Evolutionary conservation across 1,140 invertebrate species (phyloP), one percentile per base, ranked within the genome.

Genomic region (Drosophila bocki): DNA sequence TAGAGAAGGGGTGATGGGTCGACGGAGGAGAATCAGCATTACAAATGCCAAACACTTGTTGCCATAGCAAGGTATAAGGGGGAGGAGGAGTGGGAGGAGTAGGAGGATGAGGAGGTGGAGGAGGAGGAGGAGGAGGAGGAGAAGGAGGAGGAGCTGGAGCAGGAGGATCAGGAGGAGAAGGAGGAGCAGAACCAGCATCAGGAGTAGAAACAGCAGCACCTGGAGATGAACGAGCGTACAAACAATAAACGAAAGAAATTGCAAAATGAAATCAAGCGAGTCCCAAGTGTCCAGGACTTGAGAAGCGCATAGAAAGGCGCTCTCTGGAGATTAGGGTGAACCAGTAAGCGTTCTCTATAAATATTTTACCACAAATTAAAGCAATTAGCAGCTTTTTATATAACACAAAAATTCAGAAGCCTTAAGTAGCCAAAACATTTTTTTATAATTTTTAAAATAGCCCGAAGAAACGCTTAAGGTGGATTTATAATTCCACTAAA

Each of bases 1-100:
- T 59, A 26, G 68, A 17, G 17, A 32, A 17, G 19, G 42, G 48
- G 26, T 12, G 35, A 12, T n/a, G 3, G 39, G 53, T 56, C 53
- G 65, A 41, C 41, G 35, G 17, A 15, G 39, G 17, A 35, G 53
- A 51, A 50, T 71, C 69, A 72, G 69, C 69, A 50, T 35, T 51
- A 60, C 41, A 75, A 75, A 75, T 47, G 48, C 48, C 48, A 75
- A 74, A 53, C 68, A 75, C 71, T 75, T 75, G 71, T 75, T 75
- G 70, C 71, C 58, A 62, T 42, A 35, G 48, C 48, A 8, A 32
- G 15, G 33, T 26, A 15, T 15, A 47, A 22, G 22, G 42, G 29
- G 13, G n/a, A 44, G 8, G 7, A 39, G 13, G 9, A 39, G 13
- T 13, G 1, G 5, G 6, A n/a, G 7, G 3, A 9, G 1, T 6